Evolutionary conservation across 1,140 invertebrate species (phyloP), one percentile per base, ranked within the genome.

Genomic region (Aricia agestis): DNA sequence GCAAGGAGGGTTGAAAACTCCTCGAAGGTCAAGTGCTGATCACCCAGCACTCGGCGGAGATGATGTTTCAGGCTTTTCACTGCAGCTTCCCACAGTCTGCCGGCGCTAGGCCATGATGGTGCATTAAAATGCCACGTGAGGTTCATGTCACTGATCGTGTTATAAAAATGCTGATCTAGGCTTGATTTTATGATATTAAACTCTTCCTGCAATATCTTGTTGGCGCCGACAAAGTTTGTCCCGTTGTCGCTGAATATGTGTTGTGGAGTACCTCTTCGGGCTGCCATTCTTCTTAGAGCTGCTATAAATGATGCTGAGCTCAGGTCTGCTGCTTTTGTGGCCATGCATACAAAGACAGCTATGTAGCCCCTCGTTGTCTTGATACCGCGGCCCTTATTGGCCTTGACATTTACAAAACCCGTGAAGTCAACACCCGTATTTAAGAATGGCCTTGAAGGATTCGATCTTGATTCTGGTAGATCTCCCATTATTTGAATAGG

Each of bases 261-360:
- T 6, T 25, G 25, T 6, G 65, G 57, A 3, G 17, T 6, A 0
- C 57, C 57, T 58, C 13, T 6, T 58, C 57, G 11, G 15, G 15
- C 57, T 13, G 57, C 11, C 11, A 58, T 1, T 15, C 57, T 15
- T 7, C 59, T 19, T 6, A 71, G 57, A 2, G 70, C 70, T 18
- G 70, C 70, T 41, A 71, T 10, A 61, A 71, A 71, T 13, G 66
- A 17, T 59, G 70, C 19, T 41, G 10, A 65, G 91, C 19, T 41
- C 11, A 65, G 91, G n/a, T n/a, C n/a, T 17, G 89, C 75, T 1
- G 84, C 88, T 66, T 82, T 82, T 2, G 90, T 89, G 0, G 74
- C 74, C 69, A 90, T 84, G 74, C 90, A 92, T 0, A 91, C 72
- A 76, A 92, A 92, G 10, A 92, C 25, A 32, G 80, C 78, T 6